Evolutionary conservation across 2,888 invertebrate species (phyloP).

Genomic region (Micoletzkya japonica): DNA sequence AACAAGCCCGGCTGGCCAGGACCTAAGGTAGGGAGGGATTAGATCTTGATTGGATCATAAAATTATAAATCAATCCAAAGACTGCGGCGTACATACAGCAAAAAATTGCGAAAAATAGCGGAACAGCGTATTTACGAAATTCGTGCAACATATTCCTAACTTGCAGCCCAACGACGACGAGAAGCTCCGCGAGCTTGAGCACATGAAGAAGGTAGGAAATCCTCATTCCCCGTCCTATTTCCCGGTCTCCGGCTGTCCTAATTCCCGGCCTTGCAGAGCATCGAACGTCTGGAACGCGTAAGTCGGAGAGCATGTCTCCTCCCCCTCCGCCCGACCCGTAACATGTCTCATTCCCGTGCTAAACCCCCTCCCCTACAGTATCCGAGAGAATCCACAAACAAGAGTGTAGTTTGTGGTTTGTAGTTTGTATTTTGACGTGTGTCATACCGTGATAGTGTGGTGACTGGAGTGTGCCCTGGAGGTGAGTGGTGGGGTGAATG

Average conservation of each 20-base stretch:
- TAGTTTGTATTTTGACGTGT: not conserved
- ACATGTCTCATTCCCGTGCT: not conserved
- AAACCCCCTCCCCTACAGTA: not conserved
- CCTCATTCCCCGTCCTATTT: no score
- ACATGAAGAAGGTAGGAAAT: constrained; percentile 46
- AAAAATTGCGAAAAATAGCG: not conserved
- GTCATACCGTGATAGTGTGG: not conserved
- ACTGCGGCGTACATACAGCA: not conserved
- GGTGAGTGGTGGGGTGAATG: constrained; percentile 22
- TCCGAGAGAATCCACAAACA: no score
- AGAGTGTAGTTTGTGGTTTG: no score
- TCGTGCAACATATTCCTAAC: constrained; percentile 24
- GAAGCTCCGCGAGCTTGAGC: constrained; percentile 56
- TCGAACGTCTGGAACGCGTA: constrained; percentile 60
- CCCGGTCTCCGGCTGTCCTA: not conserved
- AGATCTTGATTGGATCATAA: not conserved
- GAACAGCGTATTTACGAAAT: not conserved
- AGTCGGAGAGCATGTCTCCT: constrained; percentile 32
- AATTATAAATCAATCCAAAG: no score
- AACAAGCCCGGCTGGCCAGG: constrained; percentile 62
- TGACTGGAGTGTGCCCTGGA: constrained; percentile 4
- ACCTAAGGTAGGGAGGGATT: constrained; percentile 41
- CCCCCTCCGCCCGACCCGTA: not conserved
- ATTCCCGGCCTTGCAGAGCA: constrained; percentile 39
- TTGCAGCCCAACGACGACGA: constrained; percentile 48